Evolutionary conservation across 1,140 invertebrate species (phyloP), one percentile per base, ranked within the genome.

Genomic region (Chrysopa pallens): DNA sequence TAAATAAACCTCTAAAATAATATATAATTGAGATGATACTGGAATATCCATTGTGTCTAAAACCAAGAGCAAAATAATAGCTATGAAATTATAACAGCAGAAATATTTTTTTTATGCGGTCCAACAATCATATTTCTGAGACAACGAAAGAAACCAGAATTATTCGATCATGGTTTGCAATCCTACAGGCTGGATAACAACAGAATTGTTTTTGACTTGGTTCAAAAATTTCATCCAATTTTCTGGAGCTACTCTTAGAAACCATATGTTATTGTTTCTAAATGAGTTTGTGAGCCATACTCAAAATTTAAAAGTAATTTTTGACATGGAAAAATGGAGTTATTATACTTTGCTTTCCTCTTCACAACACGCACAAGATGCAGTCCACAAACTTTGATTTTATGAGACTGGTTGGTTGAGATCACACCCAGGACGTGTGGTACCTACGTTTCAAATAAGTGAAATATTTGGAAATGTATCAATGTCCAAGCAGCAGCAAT

Each of bases 1-100:
- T 23, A 40, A 52, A 40, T 38, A 54, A 6, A 50, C 53, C 29
- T 29, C 50, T 29, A 52, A 54, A 38, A 38, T 43, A 31, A 58
- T 59, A 14, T 63, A 51, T 41, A 60, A 61, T 42, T 52, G 52
- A 13, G 59, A 62, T 42, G 61, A 67, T 46, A 60, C 60, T 35
- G 63, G 60, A 1, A 42, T 64, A 42, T 57, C 60, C 8, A 53
- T 53, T 48, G 59, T 67, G 13, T 57, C 58, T 12, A 61, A 63
- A 44, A 50, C 48, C 9, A 44, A 54, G 6, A 49, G 48, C 15
- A 67, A 60, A 54, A 51, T 57, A 27, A 44, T 57, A 29, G 51
- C 54, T 6, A 43, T 43, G 45, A 54, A 48, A 50, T 52, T 39
- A 57, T 23, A 3, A 63, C 61, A 12, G 53, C 52, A 0, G 57